These are phyloP conservation scores for Cervus canadensis DNA, from an alignment of 2,113 vertebrate species.

Conservation along the genomic window DNA sequence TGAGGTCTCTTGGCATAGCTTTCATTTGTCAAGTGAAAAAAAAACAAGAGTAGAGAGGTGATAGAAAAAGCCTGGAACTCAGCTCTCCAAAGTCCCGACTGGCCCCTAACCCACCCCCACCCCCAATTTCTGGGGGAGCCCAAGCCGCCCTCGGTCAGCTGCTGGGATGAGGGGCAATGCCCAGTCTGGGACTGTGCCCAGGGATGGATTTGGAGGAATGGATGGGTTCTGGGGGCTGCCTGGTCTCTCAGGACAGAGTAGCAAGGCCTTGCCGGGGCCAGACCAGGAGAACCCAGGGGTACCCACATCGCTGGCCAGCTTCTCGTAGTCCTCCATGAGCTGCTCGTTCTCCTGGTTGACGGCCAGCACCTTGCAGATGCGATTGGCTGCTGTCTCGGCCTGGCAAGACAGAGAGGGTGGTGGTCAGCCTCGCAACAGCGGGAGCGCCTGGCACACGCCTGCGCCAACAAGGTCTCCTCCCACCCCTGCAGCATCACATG, in stretches of 20 bases:
- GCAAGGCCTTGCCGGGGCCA: not conserved
- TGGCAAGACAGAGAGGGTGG: constrained; percentile 71
- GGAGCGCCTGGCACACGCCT: not conserved
- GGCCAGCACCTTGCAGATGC: constrained; percentile 99
- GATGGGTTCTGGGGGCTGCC: not conserved
- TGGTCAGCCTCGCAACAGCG: not conserved
- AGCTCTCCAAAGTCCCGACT: not conserved
- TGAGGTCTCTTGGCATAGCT: not conserved
- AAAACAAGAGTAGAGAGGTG: not conserved
- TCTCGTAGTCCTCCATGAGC: constrained; percentile 99
- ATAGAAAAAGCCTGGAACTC: not conserved
- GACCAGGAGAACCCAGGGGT: constrained; percentile 10
- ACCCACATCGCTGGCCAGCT: constrained; percentile 98
- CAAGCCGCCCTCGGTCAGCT: not conserved
- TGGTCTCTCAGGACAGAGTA: not conserved
- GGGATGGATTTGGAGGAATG: not conserved
- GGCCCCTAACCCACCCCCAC: not conserved
- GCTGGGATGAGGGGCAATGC: no score
- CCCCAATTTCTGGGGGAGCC: not conserved
- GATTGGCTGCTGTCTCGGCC: constrained; percentile 99
- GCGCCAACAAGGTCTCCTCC: not conserved
- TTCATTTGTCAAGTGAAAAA: not conserved
- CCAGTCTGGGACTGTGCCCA: not conserved
- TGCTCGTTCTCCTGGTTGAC: constrained; percentile 99
- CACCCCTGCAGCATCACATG: accelerated